Evolutionary conservation across 2,888 invertebrate genomes (phyloP), one percentile per base, ranked within the genome.

Genomic region (Amphipoea oculea): DNA sequence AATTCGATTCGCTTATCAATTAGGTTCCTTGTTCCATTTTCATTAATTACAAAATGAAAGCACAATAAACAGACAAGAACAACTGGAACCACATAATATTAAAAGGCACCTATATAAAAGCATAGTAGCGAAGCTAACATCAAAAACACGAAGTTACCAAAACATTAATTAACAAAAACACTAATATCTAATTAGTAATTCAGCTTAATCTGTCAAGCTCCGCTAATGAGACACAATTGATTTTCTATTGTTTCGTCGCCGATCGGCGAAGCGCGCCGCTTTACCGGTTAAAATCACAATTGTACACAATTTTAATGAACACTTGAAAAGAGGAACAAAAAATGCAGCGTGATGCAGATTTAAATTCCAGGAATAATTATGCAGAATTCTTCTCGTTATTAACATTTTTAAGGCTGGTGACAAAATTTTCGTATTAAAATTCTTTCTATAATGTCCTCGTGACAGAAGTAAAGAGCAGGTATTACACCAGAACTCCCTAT

Each of bases 401-500:
- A 79, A 76, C 76, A 88, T 87, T 88, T 85, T 88, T 87, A 81
- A 85, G 89, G 88, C 76, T 84, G 89, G 83, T 83, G 88, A 89
- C 90, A 90, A 92, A 92, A 91, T 89, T 69, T 88, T 83, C 73
- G 74, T 85, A 91, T 93, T 93, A 92, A 91, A 91, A 93, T 92
- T 91, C 91, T 89, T 89, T 89, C 86, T 86, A 78, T 89, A 91
- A 90, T 89, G 90, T 89, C 66, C 92, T 88, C 91, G 82, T 88
- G 88, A 93, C 91, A 91, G 92, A 92, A 92, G 90, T 93, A 93
- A 92, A 92, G 90, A 93, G 91, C 94, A 94, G 94, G 95, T 95
- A 94, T 93, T 92, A 93, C 86, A 90, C 89, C 86, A 88, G 87
- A 78, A 92, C 90, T 91, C 93, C 92, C 93, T 90, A 91, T 91